Evolutionary conservation across 2,888 invertebrate genomes (phyloP).

Genomic region (Platycnemis pennipes): DNA sequence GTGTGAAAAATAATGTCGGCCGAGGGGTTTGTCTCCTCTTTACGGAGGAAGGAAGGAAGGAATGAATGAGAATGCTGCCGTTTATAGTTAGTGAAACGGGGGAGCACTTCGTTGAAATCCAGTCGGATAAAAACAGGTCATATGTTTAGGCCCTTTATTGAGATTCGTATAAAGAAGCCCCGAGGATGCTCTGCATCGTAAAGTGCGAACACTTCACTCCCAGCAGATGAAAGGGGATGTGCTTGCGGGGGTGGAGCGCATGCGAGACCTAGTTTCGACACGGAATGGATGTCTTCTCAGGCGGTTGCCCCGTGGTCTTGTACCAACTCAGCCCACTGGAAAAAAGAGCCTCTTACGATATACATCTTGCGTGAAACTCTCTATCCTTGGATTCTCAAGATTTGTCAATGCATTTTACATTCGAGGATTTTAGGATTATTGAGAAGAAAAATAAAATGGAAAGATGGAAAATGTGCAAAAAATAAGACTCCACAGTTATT

Average conservation of each 20-base stretch:
- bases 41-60: not conserved
- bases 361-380: not conserved
- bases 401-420: not conserved
- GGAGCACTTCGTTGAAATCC: not conserved
- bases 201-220: slow-evolving; percentile 9
- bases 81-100: slow-evolving; percentile 6
- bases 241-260: not conserved
- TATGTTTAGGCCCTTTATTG: not conserved
- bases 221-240: slow-evolving; percentile 13
- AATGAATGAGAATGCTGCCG: not conserved
- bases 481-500: too few species aligned
- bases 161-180: slow-evolving; percentile 5
- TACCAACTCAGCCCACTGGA: not conserved
- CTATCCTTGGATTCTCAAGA: not conserved
- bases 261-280: not conserved
- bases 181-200: slow-evolving; percentile 11
- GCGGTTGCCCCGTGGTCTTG: not conserved
- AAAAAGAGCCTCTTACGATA: not conserved
- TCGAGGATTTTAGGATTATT: not conserved
- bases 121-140: slow-evolving; percentile 28
- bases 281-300: not conserved
- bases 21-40: not conserved
- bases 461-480: too few species aligned
- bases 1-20: not conserved
- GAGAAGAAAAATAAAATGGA: too few species aligned